Evolutionary conservation across 2,888 invertebrate genomes (phyloP), one percentile per base, ranked within the genome.

Genomic region (Strigamia maritima): DNA sequence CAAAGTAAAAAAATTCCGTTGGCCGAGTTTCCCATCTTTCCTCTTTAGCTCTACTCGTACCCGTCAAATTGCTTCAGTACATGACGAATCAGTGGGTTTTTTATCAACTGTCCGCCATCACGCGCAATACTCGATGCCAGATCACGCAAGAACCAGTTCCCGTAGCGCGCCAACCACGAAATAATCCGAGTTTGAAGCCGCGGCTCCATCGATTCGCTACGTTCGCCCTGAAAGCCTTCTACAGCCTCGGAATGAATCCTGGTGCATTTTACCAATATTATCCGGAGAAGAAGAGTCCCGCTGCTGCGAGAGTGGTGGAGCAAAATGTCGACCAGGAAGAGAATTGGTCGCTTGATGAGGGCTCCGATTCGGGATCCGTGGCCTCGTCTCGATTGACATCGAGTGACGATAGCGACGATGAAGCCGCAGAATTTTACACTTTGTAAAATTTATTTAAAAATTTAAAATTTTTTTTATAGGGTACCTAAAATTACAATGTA

Each of bases 171-270:
- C 60, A 22, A 1, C 60, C 12, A 3, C 24, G 22, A 24, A 6
- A 22, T 60, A 60, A 22, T 16, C 26, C 8, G 1, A 26, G 12
- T 16, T 2, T 70, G 28, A 70, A 70, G 28, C 70, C 70, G 16
- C 70, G 70, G 70, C 70, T 70, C 4, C 70, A 70, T 70, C 70
- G 70, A 0, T n/a, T 70, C 10, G 70, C 70, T 2, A 26, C 70
- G 26, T 28, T 26, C 70, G 70, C 70, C 1, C 2, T 70, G 28
- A 70, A 28, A 28, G 75, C 75, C 19, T 75, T 75, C 75, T 75
- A 75, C 40, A 24, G 38, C 24, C 75, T 75, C 38, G 75, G 75
- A 8, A 75, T 75, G 75, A 40, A 75, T 75, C 75, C 75, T 40
- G 75, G 40, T 31, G 75, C 38, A 24, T 75, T 75, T 35, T 75